A percentile compares a stretch with the other conserved stretches of the same genome.
Conservation (phyloP, 2,113 vertebrate genomes). For the Oncorhynchus keta region DNA sequence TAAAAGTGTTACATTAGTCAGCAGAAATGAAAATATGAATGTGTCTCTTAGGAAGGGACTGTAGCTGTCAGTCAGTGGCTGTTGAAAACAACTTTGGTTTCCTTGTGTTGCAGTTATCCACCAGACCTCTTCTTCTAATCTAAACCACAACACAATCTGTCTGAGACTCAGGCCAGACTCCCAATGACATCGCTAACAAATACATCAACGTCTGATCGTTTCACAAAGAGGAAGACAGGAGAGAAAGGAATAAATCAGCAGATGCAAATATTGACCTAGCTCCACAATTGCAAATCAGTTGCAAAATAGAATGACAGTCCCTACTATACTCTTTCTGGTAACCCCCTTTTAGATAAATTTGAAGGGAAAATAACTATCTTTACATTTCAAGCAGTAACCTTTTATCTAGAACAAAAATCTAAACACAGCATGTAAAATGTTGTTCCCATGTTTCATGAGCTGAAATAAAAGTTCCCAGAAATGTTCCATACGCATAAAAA, state of each 20-base stretch:
- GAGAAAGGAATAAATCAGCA: constrained; percentile 63
- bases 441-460: too few species aligned
- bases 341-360: constrained; percentile 14
- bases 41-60: constrained; percentile 11
- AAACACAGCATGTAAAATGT: too few species aligned
- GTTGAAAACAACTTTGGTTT: constrained; percentile 28
- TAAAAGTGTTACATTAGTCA: constrained; percentile 41
- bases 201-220: constrained; percentile 64
- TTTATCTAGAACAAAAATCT: neutral
- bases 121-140: neutral
- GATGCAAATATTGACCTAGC: constrained; percentile 69
- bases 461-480: too few species aligned
- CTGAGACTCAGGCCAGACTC: constrained; percentile 1
- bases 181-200: constrained; percentile 53
- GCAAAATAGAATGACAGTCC: constrained; percentile 54
- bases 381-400: neutral
- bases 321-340: constrained; percentile 51
- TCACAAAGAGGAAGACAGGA: constrained; percentile 53
- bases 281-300: constrained; percentile 53
- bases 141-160: constrained; percentile 11
- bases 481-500: too few species aligned
- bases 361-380: neutral
- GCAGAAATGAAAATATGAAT: constrained; percentile 40
- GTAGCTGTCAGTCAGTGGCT: constrained; percentile 10
- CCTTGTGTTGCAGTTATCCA: constrained; percentile 25